These are phyloP conservation scores for Upupa epops DNA, from an alignment of 2,113 vertebrate species.

Conservation along the genomic window DNA sequence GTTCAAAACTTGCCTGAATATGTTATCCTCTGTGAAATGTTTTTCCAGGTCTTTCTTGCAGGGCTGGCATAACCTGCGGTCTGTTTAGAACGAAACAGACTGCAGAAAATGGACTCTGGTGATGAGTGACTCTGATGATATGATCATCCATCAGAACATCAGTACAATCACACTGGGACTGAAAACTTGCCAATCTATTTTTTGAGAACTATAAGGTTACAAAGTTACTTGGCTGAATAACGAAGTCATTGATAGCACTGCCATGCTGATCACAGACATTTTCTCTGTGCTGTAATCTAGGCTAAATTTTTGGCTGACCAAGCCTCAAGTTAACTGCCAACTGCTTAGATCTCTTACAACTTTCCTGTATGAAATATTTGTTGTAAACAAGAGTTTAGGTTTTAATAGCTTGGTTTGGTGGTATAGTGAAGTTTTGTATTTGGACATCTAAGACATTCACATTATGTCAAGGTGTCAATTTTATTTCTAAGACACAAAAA, in stretches of 20 bases:
- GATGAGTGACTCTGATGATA: no score
- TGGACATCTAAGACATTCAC: constrained; percentile 33
- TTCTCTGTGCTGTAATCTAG: background rate
- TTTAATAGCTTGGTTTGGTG: constrained; percentile 7
- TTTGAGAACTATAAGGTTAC: background rate
- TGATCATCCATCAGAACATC: background rate
- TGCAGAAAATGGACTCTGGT: background rate
- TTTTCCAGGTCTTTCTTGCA: background rate
- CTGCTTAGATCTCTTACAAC: background rate
- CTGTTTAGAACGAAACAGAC: background rate
- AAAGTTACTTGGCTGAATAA: background rate
- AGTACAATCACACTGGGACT: background rate
- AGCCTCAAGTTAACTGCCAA: background rate
- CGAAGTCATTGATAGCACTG: background rate
- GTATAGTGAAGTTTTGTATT: constrained; percentile 17
- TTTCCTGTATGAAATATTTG: constrained; percentile 5
- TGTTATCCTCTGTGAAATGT: background rate
- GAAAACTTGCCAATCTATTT: background rate
- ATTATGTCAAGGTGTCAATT: background rate
- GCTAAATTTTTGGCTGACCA: background rate
- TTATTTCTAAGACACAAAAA: constrained; percentile 38
- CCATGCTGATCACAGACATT: background rate
- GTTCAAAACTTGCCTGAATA: no score
- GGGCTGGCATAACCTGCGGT: background rate
- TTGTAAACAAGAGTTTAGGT: constrained; percentile 40